Percentiles rank a stretch among this genome's conserved stretches.
Evolutionary conservation across 2,113 vertebrate genomes (phyloP).

Genomic region (Chionomys nivalis): DNA sequence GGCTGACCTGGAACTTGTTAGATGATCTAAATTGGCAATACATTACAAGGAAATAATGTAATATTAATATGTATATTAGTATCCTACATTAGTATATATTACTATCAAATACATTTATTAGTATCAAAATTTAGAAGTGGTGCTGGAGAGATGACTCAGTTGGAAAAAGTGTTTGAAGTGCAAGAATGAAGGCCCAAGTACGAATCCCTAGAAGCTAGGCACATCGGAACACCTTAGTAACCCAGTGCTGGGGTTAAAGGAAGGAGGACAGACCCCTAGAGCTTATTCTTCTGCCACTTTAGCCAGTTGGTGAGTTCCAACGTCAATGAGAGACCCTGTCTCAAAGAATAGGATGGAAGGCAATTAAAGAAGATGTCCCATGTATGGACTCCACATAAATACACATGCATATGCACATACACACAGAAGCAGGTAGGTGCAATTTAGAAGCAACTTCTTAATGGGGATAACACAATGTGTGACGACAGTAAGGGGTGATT

Average conservation of each 20-base stretch:
- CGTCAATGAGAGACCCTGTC: neutral
- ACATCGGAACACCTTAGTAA: neutral
- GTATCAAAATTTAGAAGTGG: neutral
- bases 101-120: neutral
- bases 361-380: neutral
- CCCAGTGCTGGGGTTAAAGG: neutral
- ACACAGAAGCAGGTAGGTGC: neutral
- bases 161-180: neutral
- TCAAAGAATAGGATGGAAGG: neutral
- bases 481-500: conserved; percentile 2
- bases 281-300: neutral
- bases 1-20: neutral
- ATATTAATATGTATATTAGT: conserved; percentile 21
- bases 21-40: neutral
- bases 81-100: neutral
- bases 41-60: neutral
- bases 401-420: too few relatives aligned
- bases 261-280: neutral
- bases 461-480: neutral
- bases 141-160: neutral
- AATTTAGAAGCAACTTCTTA: neutral
- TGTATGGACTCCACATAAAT: neutral
- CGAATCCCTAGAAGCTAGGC: neutral
- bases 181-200: neutral
- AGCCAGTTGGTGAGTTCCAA: neutral